A percentile compares a stretch with the other conserved stretches of the same genome.
Conservation (phyloP, 1,140 invertebrate species). For the Megathymus violae region DNA sequence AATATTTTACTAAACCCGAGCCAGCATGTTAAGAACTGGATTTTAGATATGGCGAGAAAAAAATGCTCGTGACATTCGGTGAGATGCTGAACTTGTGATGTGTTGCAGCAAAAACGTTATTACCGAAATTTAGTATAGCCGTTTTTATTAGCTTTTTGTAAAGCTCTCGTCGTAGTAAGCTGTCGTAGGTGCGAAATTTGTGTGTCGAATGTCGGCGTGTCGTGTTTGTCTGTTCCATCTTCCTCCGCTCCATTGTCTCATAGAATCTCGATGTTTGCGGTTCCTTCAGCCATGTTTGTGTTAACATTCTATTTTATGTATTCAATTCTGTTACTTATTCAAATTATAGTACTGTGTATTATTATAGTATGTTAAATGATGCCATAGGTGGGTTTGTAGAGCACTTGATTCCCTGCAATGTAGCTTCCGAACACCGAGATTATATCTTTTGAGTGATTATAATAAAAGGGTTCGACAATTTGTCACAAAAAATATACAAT, state of each 20-base stretch:
- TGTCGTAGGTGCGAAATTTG: conserved; percentile 51
- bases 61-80: too few relatives aligned
- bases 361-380: background rate
- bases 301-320: background rate
- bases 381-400: conserved; percentile 19
- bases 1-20: too few relatives aligned
- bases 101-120: conserved; percentile 13
- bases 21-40: background rate
- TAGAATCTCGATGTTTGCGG: conserved; percentile 62
- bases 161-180: conserved; percentile 49
- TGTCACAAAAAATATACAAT: too few relatives aligned
- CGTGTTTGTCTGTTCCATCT: conserved; percentile 68
- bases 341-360: background rate
- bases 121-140: conserved; percentile 1
- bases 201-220: conserved; percentile 39
- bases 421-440: too few relatives aligned
- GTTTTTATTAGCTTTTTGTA: conserved; percentile 44
- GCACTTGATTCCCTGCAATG: too few relatives aligned
- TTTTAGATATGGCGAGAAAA: background rate
- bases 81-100: background rate
- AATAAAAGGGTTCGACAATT: too few relatives aligned
- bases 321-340: background rate
- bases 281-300: conserved; percentile 11
- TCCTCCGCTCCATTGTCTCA: conserved; percentile 49
- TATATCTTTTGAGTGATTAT: too few relatives aligned